A percentile compares a stretch with the other conserved stretches of the same genome.
Conservation (phyloP, 2,888 invertebrate species). For the Pteria penguin region DNA sequence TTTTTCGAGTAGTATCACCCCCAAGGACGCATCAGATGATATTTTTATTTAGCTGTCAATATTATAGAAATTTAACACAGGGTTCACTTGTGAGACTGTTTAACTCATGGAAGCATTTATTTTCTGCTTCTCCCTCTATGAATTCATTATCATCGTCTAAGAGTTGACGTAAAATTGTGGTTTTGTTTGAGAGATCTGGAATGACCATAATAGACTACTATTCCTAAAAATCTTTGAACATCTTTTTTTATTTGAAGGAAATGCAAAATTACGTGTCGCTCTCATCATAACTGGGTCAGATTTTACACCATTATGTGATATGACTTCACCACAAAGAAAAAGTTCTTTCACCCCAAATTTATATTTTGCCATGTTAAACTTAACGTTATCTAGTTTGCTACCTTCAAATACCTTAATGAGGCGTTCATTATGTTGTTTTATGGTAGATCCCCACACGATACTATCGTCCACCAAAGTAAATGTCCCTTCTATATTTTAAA, state of each 20-base stretch:
- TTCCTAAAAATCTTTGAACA: not conserved
- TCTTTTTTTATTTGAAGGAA: not conserved
- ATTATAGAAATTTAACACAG: slow-evolving; percentile 33
- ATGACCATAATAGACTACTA: not conserved
- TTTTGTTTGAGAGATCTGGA: not conserved
- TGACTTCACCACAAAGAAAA: slow-evolving; percentile 23
- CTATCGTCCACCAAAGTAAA: slow-evolving; percentile 37
- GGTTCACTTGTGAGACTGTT: not conserved
- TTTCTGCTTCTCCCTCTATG: not conserved
- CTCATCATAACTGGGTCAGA: slow-evolving; percentile 15
- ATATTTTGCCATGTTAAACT: slow-evolving; percentile 37
- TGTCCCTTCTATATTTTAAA: not conserved
- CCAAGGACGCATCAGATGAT: slow-evolving; percentile 3
- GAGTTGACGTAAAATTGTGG: not conserved
- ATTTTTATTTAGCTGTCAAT: not conserved
- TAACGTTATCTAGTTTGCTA: slow-evolving; percentile 25
- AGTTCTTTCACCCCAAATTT: slow-evolving; percentile 20
- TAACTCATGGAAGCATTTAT: slow-evolving; percentile 17
- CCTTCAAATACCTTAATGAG: slow-evolving; percentile 27
- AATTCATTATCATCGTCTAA: not conserved
- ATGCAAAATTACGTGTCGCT: not conserved
- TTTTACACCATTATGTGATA: slow-evolving; percentile 30
- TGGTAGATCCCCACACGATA: slow-evolving; percentile 31
- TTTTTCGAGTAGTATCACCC: slow-evolving; percentile 32
- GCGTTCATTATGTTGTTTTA: slow-evolving; percentile 32